Evolutionary conservation across 1,140 invertebrate species (phyloP).

Genomic region (Dreissena rostriformis): DNA sequence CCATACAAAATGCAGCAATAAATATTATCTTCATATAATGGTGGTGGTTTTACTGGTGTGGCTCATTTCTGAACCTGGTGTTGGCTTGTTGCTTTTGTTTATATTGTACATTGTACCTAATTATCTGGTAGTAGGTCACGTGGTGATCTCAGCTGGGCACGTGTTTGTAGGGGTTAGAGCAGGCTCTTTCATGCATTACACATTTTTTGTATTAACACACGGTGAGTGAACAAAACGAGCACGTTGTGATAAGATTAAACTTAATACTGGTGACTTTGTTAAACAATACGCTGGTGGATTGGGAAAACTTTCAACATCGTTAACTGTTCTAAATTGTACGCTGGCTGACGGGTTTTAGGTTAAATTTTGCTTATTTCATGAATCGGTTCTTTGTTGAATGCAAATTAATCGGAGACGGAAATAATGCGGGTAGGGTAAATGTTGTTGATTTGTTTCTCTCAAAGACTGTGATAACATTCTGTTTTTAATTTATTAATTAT

Average conservation of each 20-base stretch:
- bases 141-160: not conserved
- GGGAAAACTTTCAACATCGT: no score
- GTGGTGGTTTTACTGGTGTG: slow-evolving; percentile 45
- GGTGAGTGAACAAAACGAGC: not conserved
- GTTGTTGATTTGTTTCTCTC: no score
- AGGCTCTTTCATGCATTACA: not conserved
- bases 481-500: no score
- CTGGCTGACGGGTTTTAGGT: no score
- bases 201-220: not conserved
- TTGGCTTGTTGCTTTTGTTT: slow-evolving; percentile 20
- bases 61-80: slow-evolving; percentile 34
- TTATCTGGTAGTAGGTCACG: not conserved
- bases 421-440: no score
- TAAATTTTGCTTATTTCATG: no score
- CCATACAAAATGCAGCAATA: slow-evolving; percentile 51
- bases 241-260: not conserved
- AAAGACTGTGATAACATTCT: no score
- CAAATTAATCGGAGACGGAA: no score
- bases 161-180: not conserved
- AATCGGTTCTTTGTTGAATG: no score
- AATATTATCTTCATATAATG: slow-evolving; percentile 40
- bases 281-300: no score
- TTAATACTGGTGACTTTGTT: no score
- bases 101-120: slow-evolving; percentile 3
- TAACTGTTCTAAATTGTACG: no score